Percentiles rank a stretch among this genome's conserved stretches.
Conservation (phyloP, 2,113 vertebrate species). For the Hemiprocne comata region DNA sequence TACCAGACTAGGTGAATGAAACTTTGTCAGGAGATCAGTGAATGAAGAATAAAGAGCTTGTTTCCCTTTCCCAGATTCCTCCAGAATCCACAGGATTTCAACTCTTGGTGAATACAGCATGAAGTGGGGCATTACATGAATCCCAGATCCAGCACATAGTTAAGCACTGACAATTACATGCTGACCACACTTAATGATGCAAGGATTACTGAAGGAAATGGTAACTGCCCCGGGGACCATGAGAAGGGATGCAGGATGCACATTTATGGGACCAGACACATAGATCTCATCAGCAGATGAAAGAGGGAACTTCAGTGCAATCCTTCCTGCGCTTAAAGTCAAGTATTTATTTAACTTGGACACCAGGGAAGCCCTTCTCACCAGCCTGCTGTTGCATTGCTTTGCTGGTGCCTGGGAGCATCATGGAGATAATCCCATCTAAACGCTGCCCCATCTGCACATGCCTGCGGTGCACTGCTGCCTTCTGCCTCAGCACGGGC, state of each 20-base stretch:
- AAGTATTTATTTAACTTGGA: not conserved
- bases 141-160: not conserved
- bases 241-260: not conserved
- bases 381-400: not conserved
- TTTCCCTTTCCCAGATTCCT: not conserved
- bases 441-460: not conserved
- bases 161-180: not conserved
- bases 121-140: accelerated
- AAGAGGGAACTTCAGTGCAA: not conserved
- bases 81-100: not conserved
- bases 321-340: not conserved
- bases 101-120: not conserved
- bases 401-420: not conserved
- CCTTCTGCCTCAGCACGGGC: accelerated
- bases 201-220: not conserved
- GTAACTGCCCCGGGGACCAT: not conserved
- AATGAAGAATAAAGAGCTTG: not conserved
- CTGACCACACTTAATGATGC: not conserved
- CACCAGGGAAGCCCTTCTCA: not conserved
- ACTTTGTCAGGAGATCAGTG: slow-evolving; percentile 11
- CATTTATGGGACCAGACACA: not conserved
- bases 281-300: not conserved
- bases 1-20: slow-evolving; percentile 20
- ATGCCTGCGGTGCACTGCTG: not conserved
- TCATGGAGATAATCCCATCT: not conserved